Evolutionary conservation across 2,797 vertebrate genomes (phyloP).

Genomic region (Megaceryle alcyon): DNA sequence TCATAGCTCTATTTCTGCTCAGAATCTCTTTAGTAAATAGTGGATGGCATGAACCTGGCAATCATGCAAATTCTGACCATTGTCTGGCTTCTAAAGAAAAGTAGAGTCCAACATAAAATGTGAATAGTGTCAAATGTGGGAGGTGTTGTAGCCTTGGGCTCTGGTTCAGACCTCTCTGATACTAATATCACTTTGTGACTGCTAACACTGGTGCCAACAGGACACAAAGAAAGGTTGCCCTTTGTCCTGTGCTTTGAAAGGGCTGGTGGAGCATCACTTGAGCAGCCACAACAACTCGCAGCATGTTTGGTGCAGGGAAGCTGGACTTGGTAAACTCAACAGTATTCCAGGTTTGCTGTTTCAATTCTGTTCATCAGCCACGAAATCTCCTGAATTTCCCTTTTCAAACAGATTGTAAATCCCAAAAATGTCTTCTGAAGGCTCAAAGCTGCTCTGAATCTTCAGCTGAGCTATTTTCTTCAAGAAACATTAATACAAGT

Average conservation of each 20-base stretch:
- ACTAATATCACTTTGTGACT: background rate
- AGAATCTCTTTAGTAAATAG: background rate
- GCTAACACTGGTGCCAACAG: background rate
- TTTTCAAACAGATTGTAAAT: background rate
- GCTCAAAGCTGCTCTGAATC: background rate
- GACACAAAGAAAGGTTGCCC: background rate
- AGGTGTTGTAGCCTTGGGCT: background rate
- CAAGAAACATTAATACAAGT: slow-evolving; percentile 5
- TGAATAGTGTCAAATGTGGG: background rate
- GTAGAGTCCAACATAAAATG: background rate
- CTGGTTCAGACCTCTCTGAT: background rate
- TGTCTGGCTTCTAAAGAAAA: background rate
- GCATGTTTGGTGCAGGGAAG: background rate
- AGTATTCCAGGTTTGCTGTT: background rate
- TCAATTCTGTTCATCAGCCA: background rate
- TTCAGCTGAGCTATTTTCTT: slow-evolving; percentile 12
- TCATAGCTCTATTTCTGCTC: background rate
- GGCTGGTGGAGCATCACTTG: background rate
- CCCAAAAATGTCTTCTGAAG: background rate
- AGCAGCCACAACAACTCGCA: background rate
- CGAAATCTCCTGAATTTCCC: background rate
- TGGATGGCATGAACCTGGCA: background rate
- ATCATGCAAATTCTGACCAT: background rate
- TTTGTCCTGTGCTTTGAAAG: background rate
- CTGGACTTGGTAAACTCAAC: background rate